Percentiles rank a stretch among this genome's conserved stretches.
Evolutionary conservation across 30 jellyfish, hydroid and myxozoan genomes (phyloP).

Genomic region (Calvadosia cruxmelitensis): DNA sequence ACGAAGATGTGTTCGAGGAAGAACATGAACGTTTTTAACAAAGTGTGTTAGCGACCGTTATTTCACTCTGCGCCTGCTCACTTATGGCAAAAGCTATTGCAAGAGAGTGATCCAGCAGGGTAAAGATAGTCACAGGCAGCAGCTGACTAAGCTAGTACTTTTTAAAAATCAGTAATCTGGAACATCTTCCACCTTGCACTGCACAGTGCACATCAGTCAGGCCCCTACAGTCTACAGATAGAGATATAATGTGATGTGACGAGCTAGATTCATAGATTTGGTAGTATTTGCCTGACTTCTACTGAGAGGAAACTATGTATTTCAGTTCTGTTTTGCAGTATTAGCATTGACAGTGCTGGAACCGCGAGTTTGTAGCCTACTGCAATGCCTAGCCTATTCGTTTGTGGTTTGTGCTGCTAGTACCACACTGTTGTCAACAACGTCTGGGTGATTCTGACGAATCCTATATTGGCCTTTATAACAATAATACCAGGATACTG

Average conservation of each 20-base stretch:
- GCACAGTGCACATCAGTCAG: too few species aligned
- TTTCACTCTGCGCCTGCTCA: conserved; percentile 17
- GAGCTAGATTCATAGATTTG: background rate
- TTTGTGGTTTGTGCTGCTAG: too few species aligned
- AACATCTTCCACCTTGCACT: too few species aligned
- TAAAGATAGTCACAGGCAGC: conserved; percentile 18
- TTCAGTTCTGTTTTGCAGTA: background rate
- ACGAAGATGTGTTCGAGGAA: conserved; percentile 13
- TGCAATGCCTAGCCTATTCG: too few species aligned
- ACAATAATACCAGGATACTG: too few species aligned
- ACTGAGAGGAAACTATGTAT: background rate
- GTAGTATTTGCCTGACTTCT: background rate
- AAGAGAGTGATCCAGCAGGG: conserved; percentile 11
- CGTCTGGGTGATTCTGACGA: too few species aligned
- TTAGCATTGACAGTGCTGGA: background rate
- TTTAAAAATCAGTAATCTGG: conserved; percentile 25
- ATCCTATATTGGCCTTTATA: too few species aligned
- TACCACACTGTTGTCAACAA: too few species aligned
- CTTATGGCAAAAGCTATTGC: conserved; percentile 9
- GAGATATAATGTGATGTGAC: too few species aligned
- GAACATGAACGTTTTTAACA: conserved; percentile 4
- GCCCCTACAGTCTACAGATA: too few species aligned
- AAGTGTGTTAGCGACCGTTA: background rate
- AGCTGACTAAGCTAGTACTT: conserved; percentile 15
- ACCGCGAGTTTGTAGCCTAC: too few species aligned